Base-by-base conservation (phyloP, 2,113 vertebrate species). In the Aspiorhynchus laticeps region DNA sequence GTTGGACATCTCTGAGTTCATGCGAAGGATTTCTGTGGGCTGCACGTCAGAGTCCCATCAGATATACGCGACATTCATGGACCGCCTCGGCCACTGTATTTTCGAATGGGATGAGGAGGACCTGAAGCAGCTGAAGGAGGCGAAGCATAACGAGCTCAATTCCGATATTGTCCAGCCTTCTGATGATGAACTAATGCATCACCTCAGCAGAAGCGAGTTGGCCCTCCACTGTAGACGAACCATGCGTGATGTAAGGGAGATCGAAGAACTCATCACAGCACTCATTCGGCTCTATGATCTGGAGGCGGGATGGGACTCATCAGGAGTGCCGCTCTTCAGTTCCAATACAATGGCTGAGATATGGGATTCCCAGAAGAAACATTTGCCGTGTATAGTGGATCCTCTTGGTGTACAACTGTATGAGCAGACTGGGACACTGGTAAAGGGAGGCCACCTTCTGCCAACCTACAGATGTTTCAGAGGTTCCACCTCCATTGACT, bases 51-150 rank as follows among this genome's bases (percentile, higher is more conserved):
- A 33, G 7, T 69, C 6, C 14, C 65, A 69, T 69, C 65, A 69
- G 65, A 69, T 19, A 69, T 69, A 33, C 15, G 7, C 3, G 0
- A 69, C 65, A 0, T 69, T 69, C 31, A 19, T 33, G 31, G 65
- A 19, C 65, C 2, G 65, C 14, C 28, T 69, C 17, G 4, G 15
- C 65, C 31, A 33, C 3, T 69, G 65, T 69, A 33, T 69, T 69
- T 69, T 69, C 15, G 1, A 69, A 33, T 69, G 65, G 65, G 65
- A 33, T 69, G 15, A 17, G 65, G 65, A 69, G 15, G 65, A 69
- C 15, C 31, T 69, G 65, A 69, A 33, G 65, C 28, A 69, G 65
- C 65, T 69, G 65, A 69, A 33, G 65, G 65, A 69, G 65, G 28
- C 65, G 1, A 69, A 69, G 14, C 65, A 7, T 19, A 33, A 7